Evolutionary conservation across 2,113 vertebrate genomes (phyloP).

Genomic region (Notothenia rossii): DNA sequence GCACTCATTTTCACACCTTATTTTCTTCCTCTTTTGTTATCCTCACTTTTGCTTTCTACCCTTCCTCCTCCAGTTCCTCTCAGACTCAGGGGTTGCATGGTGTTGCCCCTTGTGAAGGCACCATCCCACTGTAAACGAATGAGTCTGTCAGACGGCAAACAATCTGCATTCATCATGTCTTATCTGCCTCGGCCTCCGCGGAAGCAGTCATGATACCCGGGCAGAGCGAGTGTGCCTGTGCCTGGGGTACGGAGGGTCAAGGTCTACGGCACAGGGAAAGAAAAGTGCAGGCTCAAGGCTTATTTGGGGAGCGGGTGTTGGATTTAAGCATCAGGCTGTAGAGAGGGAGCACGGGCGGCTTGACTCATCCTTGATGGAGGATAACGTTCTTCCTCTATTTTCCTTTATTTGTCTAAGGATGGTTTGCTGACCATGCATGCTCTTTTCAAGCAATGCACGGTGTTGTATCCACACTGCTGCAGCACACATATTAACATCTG

Average conservation of each 20-base stretch:
- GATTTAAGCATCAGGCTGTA: slow-evolving; percentile 70
- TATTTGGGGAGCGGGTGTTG: slow-evolving; percentile 69
- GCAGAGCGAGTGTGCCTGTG: slow-evolving; percentile 62
- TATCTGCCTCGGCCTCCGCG: slow-evolving; percentile 73
- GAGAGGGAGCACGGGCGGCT: slow-evolving; percentile 50
- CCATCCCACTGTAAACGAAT: slow-evolving; percentile 79
- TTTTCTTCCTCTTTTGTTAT: background rate
- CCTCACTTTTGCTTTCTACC: background rate
- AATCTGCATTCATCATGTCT: slow-evolving; percentile 87
- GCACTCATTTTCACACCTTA: slow-evolving; percentile 2
- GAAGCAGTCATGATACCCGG: slow-evolving; percentile 62
- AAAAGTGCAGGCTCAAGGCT: slow-evolving; percentile 63
- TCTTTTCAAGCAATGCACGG: slow-evolving; percentile 17
- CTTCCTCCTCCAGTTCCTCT: slow-evolving; percentile 25
- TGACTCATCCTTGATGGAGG: slow-evolving; percentile 69
- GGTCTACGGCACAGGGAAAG: slow-evolving; percentile 70
- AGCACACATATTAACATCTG: slow-evolving; percentile 33
- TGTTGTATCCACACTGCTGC: slow-evolving; percentile 5
- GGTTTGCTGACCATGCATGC: slow-evolving; percentile 62
- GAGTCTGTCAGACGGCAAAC: slow-evolving; percentile 81
- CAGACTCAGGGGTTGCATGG: slow-evolving; percentile 48
- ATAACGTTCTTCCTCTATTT: slow-evolving; percentile 27
- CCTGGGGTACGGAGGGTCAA: slow-evolving; percentile 70
- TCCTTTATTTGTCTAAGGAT: slow-evolving; percentile 36
- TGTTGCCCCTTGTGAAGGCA: slow-evolving; percentile 50